Conservation (phyloP, 1,140 invertebrate genomes). For the Drosophila leontia region DNA sequence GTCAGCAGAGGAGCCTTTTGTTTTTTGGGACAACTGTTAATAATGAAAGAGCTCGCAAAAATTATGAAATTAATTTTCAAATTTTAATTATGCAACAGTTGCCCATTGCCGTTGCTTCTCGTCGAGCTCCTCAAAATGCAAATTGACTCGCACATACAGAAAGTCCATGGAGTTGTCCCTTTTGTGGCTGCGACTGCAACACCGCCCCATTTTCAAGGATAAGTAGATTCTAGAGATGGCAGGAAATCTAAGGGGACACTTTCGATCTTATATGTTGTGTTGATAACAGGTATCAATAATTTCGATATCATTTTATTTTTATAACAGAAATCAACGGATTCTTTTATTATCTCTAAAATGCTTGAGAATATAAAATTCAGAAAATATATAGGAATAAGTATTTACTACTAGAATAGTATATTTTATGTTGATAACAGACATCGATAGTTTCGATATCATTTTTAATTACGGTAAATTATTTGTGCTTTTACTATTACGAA, state of each 20-base stretch:
- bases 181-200: conserved; percentile 22
- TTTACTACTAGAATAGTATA: neutral
- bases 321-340: too few relatives aligned
- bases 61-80: conserved; percentile 81
- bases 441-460: neutral
- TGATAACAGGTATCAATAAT: neutral
- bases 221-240: conserved; percentile 10
- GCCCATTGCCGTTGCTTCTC: conserved; percentile 20
- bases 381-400: too few relatives aligned
- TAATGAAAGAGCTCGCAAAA: conserved; percentile 66
- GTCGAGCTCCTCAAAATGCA: conserved; percentile 59
- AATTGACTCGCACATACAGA: conserved; percentile 56
- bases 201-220: conserved; percentile 6
- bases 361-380: too few relatives aligned
- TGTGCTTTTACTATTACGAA: too few relatives aligned
- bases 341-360: too few relatives aligned
- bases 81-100: conserved; percentile 81
- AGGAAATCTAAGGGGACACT: neutral
- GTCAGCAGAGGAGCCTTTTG: conserved; percentile 55
- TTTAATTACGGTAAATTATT: too few relatives aligned
- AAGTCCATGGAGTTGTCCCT: conserved; percentile 25
- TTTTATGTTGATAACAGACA: neutral
- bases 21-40: conserved; percentile 64
- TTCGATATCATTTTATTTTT: neutral
- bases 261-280: neutral